A percentile compares a stretch with the other conserved stretches of the same genome.
These are phyloP conservation scores for Aethes cnicana DNA, from an alignment of 2,888 invertebrate species.

Conservation along the genomic window DNA sequence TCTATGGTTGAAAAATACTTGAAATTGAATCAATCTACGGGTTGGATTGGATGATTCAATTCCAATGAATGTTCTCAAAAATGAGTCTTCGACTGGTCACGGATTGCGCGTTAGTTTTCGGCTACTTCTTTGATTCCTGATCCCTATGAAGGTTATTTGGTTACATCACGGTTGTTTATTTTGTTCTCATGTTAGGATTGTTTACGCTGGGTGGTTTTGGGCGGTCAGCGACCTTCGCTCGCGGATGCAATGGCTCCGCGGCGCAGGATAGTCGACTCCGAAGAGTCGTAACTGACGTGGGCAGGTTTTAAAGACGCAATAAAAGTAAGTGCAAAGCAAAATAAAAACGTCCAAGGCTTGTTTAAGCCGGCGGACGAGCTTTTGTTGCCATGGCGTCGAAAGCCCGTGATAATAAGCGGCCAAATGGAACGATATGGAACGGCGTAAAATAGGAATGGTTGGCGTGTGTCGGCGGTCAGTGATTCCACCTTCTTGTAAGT, in stretches of 20 bases:
- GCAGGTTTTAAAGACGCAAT: slow-evolving; percentile 58
- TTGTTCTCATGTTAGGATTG: slow-evolving; percentile 44
- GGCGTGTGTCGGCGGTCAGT: slow-evolving; percentile 67
- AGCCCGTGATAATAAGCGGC: slow-evolving; percentile 45
- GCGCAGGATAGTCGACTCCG: slow-evolving; percentile 39
- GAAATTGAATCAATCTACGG: too few species aligned
- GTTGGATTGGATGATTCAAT: too few species aligned
- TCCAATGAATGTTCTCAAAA: slow-evolving; percentile 13
- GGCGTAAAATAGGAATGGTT: slow-evolving; percentile 42
- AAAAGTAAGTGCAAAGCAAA: slow-evolving; percentile 52
- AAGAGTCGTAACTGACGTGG: slow-evolving; percentile 50
- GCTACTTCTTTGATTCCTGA: slow-evolving; percentile 20
- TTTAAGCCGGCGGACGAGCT: slow-evolving; percentile 39
- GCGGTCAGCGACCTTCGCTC: slow-evolving; percentile 74
- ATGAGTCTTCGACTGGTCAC: slow-evolving; percentile 5
- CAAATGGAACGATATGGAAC: slow-evolving; percentile 62
- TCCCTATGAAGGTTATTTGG: slow-evolving; percentile 30
- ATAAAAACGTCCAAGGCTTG: slow-evolving; percentile 44
- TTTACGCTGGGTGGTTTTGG: slow-evolving; percentile 69
- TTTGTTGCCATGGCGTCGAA: slow-evolving; percentile 55
- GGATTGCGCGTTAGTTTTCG: slow-evolving; percentile 18
- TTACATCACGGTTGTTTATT: slow-evolving; percentile 36
- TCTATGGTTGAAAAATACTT: too few species aligned
- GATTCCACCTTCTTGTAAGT: slow-evolving; percentile 53
- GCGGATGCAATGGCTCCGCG: slow-evolving; percentile 56